Conservation (phyloP, 2,797 vertebrate species). For the Lerista edwardsae region DNA sequence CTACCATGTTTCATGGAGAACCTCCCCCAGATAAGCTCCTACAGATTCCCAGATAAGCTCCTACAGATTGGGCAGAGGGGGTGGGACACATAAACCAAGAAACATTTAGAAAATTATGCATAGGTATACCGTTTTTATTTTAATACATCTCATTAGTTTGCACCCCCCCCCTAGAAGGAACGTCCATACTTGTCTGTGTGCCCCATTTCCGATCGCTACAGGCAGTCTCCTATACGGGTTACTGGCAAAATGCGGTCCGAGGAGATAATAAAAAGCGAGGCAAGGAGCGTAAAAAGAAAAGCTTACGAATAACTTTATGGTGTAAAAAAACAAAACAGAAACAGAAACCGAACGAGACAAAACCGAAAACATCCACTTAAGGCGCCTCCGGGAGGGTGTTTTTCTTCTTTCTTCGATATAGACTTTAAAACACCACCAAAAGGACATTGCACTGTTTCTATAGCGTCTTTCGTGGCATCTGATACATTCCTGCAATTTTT, state of each 20-base stretch:
- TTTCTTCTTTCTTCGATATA: constrained; percentile 64
- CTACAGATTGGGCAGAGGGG: constrained; percentile 20
- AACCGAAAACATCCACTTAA: constrained; percentile 78
- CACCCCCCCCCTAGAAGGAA: constrained; percentile 77
- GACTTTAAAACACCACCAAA: constrained; percentile 76
- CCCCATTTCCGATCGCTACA: constrained; percentile 68
- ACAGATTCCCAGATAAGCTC: neutral
- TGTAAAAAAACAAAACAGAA: constrained; percentile 73
- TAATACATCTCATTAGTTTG: constrained; percentile 80
- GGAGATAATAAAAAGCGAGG: constrained; percentile 78
- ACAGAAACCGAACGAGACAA: constrained; percentile 65
- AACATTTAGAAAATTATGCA: constrained; percentile 77
- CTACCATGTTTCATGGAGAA: neutral
- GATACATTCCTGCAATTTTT: constrained; percentile 73
- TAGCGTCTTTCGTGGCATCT: constrained; percentile 70
- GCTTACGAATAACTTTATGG: constrained; percentile 82
- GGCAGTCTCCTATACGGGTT: constrained; percentile 77
- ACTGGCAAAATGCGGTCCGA: constrained; percentile 78
- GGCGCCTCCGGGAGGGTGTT: constrained; percentile 80
- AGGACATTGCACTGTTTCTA: constrained; percentile 71
- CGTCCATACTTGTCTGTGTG: constrained; percentile 68
- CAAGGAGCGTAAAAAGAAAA: constrained; percentile 79
- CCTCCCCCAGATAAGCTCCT: neutral
- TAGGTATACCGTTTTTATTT: constrained; percentile 81
- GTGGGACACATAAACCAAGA: constrained; percentile 72